Conservation (phyloP, 2,888 invertebrate species). For the Anaspis maculata region DNA sequence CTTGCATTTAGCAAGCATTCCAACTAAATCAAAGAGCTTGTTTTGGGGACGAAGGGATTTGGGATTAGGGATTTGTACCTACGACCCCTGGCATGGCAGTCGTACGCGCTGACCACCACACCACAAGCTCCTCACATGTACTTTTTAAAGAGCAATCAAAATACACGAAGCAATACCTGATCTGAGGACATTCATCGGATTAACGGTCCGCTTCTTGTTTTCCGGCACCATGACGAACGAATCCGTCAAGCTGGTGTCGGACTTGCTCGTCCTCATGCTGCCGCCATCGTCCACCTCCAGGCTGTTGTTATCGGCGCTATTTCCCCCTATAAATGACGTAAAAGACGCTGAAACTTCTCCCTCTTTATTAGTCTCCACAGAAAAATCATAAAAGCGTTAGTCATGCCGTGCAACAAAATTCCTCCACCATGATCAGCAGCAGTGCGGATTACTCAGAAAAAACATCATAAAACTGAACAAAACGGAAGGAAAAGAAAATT, state of each 20-base stretch:
- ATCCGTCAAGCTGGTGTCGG: conserved; percentile 83
- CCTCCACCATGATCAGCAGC: too few species aligned
- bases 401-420: too few species aligned
- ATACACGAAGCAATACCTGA: conserved; percentile 27
- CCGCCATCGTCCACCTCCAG: conserved; percentile 37
- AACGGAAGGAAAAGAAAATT: conserved; percentile 15
- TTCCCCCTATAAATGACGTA: conserved; percentile 42
- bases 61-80: too few species aligned
- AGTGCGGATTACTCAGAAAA: too few species aligned
- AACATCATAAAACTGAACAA: too few species aligned
- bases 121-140: background rate
- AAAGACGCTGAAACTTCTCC: background rate
- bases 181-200: conserved; percentile 37
- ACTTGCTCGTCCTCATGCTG: conserved; percentile 75
- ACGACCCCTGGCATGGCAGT: too few species aligned
- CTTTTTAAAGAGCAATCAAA: background rate
- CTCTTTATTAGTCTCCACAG: too few species aligned
- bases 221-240: conserved; percentile 77
- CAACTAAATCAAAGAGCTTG: too few species aligned
- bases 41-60: too few species aligned
- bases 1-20: too few species aligned
- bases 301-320: conserved; percentile 43
- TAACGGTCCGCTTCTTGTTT: conserved; percentile 41
- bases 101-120: too few species aligned
- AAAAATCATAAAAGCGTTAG: too few species aligned